phyloP scores from a whole-genome alignment of 2,113 vertebrate genomes.

The Bostrychus sinensis region DNA sequence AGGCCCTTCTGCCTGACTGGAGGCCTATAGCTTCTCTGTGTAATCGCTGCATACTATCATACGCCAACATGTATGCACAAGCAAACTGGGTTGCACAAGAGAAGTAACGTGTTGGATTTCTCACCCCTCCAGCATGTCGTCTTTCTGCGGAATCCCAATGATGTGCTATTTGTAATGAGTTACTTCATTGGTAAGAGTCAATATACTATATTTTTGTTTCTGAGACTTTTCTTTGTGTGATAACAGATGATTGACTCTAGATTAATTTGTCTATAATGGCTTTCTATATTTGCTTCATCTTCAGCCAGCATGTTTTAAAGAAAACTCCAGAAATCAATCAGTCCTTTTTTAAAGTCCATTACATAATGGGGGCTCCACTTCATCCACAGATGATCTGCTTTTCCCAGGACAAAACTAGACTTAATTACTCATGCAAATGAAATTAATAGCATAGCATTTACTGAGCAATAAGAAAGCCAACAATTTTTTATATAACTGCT shows the following conservation, averaged over 20 bases:
- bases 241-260: constrained; percentile 8
- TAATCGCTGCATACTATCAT: constrained; percentile 47
- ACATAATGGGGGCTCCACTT: constrained; percentile 50
- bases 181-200: background rate
- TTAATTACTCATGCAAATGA: constrained; percentile 69
- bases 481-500: constrained; percentile 30
- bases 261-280: constrained; percentile 10
- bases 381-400: constrained; percentile 35
- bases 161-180: constrained; percentile 24
- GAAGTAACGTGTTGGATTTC: constrained; percentile 54
- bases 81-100: constrained; percentile 64
- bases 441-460: constrained; percentile 70
- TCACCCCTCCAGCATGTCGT: constrained; percentile 50
- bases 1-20: constrained; percentile 71
- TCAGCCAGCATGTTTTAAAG: constrained; percentile 21
- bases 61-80: constrained; percentile 67
- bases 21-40: constrained; percentile 51
- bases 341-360: constrained; percentile 62
- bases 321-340: constrained; percentile 30
- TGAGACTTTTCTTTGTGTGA: no score
- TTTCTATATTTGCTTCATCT: constrained; percentile 24
- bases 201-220: background rate
- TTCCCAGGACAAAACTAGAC: constrained; percentile 57
- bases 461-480: constrained; percentile 50
- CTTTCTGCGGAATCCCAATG: constrained; percentile 45